Evolutionary conservation across 1,140 invertebrate species (phyloP), one percentile per base, ranked within the genome.

Genomic region (Drosophila seguyi): DNA sequence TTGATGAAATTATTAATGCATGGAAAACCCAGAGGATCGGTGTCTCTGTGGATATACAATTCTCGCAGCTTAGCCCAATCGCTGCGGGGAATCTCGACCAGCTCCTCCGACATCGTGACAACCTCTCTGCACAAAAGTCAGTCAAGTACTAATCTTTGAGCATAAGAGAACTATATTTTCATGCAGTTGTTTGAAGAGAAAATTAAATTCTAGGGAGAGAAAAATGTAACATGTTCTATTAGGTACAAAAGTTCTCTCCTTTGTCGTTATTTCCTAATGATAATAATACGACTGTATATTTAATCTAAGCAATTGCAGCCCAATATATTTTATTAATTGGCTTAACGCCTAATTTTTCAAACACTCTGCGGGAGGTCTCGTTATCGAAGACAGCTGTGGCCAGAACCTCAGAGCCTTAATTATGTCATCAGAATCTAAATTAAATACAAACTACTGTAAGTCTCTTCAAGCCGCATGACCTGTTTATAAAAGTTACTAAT

Each of bases 271-370:
- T n/a, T n/a, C n/a, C n/a, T n/a, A n/a, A n/a, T n/a, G n/a, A n/a
- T n/a, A n/a, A n/a, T n/a, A n/a, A n/a, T n/a, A 16, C 4, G 4
- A 27, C 13, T 2, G 10, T 29, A 6, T 42, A 16, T 58, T 66
- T 45, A 42, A 29, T 45, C 13, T 42, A 47, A 13, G 13, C 11
- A 52, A 81, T 29, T 50, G 29, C 47, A 13, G 47, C 27, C 47
- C 47, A 50, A 50, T 50, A 50, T 29, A 87, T 13, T 10, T 47
- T 52, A 59, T 77, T 75, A 3, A 86, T 65, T 0, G 36, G 13
- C 16, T 68, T 50, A 47, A 91, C 88, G 0, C 81, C 87, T 10
- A 91, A 45, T 56, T 88, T 91, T 13, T 82, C 63, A 31, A 91
- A 91, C 75, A 91, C 75, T 7, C 61, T 60, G 25, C 60, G 61